phyloP scores from a whole-genome alignment of 2,797 vertebrate genomes.

The Tadarida brasiliensis region DNA sequence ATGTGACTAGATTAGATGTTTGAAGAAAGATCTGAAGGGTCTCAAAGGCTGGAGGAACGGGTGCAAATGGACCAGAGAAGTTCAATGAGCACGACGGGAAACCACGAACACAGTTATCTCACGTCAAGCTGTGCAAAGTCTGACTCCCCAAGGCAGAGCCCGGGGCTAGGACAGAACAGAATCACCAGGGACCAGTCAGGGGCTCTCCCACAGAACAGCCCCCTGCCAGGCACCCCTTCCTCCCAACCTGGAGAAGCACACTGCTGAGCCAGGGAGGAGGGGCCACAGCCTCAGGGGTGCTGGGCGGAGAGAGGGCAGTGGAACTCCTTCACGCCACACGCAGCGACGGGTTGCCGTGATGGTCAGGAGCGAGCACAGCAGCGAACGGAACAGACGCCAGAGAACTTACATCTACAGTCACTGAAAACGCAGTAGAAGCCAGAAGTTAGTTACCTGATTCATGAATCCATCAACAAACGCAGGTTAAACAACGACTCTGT shows the following conservation, averaged over 20 bases:
- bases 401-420: too few species aligned
- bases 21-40: not conserved
- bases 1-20: not conserved
- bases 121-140: not conserved
- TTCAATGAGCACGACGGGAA: not conserved
- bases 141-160: not conserved
- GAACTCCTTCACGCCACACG: rapidly evolving
- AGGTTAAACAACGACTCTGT: not conserved
- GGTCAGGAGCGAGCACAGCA: not conserved
- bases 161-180: not conserved
- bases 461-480: not conserved
- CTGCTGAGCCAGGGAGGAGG: not conserved
- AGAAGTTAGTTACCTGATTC: not conserved
- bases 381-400: rapidly evolving
- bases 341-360: rapidly evolving
- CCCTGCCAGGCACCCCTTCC: not conserved
- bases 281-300: not conserved
- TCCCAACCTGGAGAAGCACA: not conserved
- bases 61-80: not conserved
- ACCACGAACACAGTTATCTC: rapidly evolving
- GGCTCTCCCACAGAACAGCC: not conserved
- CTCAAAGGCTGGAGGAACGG: not conserved
- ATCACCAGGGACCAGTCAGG: rapidly evolving
- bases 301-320: not conserved
- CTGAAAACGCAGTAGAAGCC: not conserved